These are phyloP conservation scores for Napeogenes inachia DNA, from an alignment of 2,888 invertebrate species.

Conservation along the genomic window DNA sequence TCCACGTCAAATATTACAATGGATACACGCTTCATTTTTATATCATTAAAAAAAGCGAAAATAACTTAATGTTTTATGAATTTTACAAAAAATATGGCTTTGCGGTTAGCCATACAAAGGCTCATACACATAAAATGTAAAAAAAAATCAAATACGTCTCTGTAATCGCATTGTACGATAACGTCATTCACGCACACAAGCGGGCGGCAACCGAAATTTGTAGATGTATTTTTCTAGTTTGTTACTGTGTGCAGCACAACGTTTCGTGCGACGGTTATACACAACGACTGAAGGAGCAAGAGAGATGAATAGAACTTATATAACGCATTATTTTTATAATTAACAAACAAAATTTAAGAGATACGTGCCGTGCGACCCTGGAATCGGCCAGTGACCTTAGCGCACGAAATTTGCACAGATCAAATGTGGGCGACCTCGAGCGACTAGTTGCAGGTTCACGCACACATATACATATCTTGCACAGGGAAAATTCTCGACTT, in stretches of 20 bases:
- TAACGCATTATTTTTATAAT: slow-evolving; percentile 79
- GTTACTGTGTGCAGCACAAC: slow-evolving; percentile 60
- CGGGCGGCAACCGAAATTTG: slow-evolving; percentile 63
- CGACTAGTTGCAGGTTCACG: slow-evolving; percentile 62
- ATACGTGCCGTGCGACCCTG: slow-evolving; percentile 71
- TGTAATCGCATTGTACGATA: slow-evolving; percentile 75
- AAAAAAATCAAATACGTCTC: slow-evolving; percentile 54
- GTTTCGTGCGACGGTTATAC: slow-evolving; percentile 49
- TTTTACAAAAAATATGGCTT: neutral
- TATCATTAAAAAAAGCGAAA: neutral
- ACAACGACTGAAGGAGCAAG: slow-evolving; percentile 35
- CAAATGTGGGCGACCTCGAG: slow-evolving; percentile 77
- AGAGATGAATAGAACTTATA: slow-evolving; percentile 58
- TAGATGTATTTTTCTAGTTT: slow-evolving; percentile 73
- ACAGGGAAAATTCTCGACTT: slow-evolving; percentile 66
- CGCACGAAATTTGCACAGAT: slow-evolving; percentile 76
- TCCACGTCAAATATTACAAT: neutral
- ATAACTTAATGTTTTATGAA: neutral
- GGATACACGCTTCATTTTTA: slow-evolving; percentile 1
- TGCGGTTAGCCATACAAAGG: slow-evolving; percentile 7
- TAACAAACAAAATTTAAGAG: slow-evolving; percentile 77
- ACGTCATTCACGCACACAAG: slow-evolving; percentile 74
- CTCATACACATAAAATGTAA: neutral
- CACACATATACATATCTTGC: slow-evolving; percentile 42
- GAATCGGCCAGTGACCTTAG: slow-evolving; percentile 69